Percentiles rank a stretch among this genome's conserved stretches.
Evolutionary conservation across 2,888 invertebrate species (phyloP).

Genomic region (Dasysyrphus tricinctus): DNA sequence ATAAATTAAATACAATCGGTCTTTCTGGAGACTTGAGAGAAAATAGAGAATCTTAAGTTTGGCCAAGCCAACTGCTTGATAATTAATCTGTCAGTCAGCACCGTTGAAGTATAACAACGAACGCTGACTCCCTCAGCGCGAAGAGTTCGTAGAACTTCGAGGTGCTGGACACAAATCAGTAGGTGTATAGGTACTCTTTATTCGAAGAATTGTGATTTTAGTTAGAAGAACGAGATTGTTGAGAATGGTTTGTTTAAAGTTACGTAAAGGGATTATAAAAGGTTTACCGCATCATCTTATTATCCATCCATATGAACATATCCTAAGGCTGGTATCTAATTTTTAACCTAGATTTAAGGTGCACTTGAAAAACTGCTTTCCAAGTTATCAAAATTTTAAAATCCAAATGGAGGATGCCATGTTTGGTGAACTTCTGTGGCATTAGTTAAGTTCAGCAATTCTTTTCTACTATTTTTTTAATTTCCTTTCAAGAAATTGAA

Average conservation of each 20-base stretch:
- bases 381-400: too few species aligned
- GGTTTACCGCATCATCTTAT: neutral
- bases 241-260: neutral
- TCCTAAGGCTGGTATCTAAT: neutral
- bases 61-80: conserved; percentile 6
- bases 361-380: too few species aligned
- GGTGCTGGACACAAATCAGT: neutral
- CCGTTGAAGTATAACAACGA: neutral
- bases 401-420: too few species aligned
- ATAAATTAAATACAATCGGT: neutral
- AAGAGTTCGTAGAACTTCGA: neutral
- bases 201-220: neutral
- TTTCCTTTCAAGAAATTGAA: neutral
- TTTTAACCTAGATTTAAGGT: too few species aligned
- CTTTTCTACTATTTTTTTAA: too few species aligned
- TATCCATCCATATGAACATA: neutral
- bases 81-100: conserved; percentile 24
- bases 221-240: neutral
- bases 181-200: neutral
- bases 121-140: neutral
- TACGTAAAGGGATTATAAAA: neutral
- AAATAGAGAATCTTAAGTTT: neutral
- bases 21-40: neutral
- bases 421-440: too few species aligned
- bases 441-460: too few species aligned